These are phyloP conservation scores for Pentalonia nigronervosa DNA, from an alignment of 1,140 invertebrate genomes.

Conservation along the genomic window DNA sequence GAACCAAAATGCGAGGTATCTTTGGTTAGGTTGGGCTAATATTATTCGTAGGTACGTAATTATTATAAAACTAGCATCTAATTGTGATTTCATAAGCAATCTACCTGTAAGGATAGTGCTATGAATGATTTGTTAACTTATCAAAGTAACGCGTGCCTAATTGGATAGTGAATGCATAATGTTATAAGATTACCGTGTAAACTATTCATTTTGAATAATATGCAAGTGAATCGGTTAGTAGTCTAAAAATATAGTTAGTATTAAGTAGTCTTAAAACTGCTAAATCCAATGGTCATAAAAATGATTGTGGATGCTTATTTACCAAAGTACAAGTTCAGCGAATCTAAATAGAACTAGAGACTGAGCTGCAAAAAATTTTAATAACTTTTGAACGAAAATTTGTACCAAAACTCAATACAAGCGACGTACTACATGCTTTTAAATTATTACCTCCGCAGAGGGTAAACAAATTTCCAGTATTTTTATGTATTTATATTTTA, in stretches of 20 bases:
- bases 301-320: not conserved
- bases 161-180: slow-evolving; percentile 23
- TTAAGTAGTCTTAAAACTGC: too few species aligned
- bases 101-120: not conserved
- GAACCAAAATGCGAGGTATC: not conserved
- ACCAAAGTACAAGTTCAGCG: not conserved
- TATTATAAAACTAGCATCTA: not conserved
- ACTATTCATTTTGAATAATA: slow-evolving; percentile 34
- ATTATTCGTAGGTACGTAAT: too few species aligned
- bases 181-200: slow-evolving; percentile 19
- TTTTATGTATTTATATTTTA: slow-evolving; percentile 31
- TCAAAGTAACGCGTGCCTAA: not conserved
- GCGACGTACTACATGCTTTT: not conserved
- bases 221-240: not conserved
- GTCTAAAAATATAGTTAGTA: not conserved
- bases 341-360: not conserved
- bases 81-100: not conserved
- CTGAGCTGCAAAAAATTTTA: not conserved
- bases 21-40: not conserved
- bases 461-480: slow-evolving; percentile 18
- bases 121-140: not conserved
- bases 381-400: not conserved
- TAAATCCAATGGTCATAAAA: not conserved
- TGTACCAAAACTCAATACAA: not conserved
- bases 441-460: not conserved